These are phyloP conservation scores for Tigriopus californicus DNA, from an alignment of 2,888 invertebrate genomes.

Conservation along the genomic window DNA sequence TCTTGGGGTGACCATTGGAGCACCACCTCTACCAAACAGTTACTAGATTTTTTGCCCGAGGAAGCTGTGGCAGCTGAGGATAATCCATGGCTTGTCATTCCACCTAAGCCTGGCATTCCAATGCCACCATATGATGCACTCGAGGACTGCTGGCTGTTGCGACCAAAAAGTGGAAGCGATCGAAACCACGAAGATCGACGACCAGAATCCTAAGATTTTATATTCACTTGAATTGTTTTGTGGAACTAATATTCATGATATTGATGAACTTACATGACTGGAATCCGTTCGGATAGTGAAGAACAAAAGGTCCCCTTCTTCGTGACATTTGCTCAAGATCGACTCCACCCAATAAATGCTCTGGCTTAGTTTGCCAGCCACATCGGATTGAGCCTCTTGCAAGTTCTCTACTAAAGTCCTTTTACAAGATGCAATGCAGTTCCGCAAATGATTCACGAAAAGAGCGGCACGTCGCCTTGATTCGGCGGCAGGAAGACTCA, in stretches of 20 bases:
- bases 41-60: conserved; percentile 1
- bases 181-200: neutral
- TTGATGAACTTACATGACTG: neutral
- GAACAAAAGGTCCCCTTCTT: conserved; percentile 9
- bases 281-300: conserved; percentile 6
- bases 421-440: conserved; percentile 6
- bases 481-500: conserved; percentile 1
- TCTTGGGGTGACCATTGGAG: conserved; percentile 66
- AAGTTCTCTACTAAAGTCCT: conserved; percentile 8
- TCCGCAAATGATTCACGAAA: neutral
- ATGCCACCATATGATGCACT: too few species aligned
- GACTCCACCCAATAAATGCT: conserved; percentile 14
- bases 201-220: neutral
- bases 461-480: conserved; percentile 2
- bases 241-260: neutral
- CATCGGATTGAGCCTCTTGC: conserved; percentile 6
- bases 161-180: conserved; percentile 2
- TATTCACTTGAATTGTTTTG: neutral
- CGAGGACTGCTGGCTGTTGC: neutral
- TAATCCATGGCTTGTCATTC: neutral
- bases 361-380: conserved; percentile 7
- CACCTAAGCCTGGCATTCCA: too few species aligned
- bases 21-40: conserved; percentile 21
- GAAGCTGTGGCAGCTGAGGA: neutral
- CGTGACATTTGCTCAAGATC: conserved; percentile 10